Conservation (phyloP, 2,888 invertebrate species). For the Drosophila dives region DNA sequence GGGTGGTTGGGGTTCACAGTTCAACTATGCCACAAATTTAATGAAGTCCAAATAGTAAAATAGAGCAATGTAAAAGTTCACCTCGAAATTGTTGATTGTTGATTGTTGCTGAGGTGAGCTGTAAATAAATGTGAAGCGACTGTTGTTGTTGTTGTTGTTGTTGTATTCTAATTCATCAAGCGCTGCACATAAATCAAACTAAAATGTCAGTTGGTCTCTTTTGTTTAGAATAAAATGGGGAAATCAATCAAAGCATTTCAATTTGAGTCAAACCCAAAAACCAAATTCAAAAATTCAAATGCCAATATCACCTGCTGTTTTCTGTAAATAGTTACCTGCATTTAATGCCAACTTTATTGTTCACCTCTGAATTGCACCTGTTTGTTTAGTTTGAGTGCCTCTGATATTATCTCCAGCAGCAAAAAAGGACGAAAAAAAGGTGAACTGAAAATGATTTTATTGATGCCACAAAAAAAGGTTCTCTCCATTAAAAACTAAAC, state of each 20-base stretch:
- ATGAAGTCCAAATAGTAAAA: slow-evolving; percentile 57
- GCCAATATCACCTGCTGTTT: slow-evolving; percentile 58
- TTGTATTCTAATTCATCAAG: slow-evolving; percentile 63
- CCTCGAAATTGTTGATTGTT: slow-evolving; percentile 49
- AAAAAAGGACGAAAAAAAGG: slow-evolving; percentile 50
- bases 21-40: slow-evolving; percentile 47
- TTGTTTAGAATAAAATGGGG: neutral
- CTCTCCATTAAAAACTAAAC: slow-evolving; percentile 56
- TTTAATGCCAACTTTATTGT: slow-evolving; percentile 39
- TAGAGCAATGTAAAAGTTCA: slow-evolving; percentile 17
- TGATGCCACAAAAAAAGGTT: slow-evolving; percentile 51
- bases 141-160: slow-evolving; percentile 4
- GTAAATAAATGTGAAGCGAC: slow-evolving; percentile 25
- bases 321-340: slow-evolving; percentile 27
- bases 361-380: slow-evolving; percentile 42
- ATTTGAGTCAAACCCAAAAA: slow-evolving; percentile 7
- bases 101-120: slow-evolving; percentile 30
- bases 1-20: slow-evolving; percentile 11
- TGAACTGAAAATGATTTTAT: slow-evolving; percentile 52
- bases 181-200: slow-evolving; percentile 65
- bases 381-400: slow-evolving; percentile 28
- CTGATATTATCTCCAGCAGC: slow-evolving; percentile 37
- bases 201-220: slow-evolving; percentile 49
- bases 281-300: slow-evolving; percentile 8
- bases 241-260: slow-evolving; percentile 37